phyloP scores from a whole-genome alignment of 2,797 vertebrate species.

The Lepilemur septentrionalis region DNA sequence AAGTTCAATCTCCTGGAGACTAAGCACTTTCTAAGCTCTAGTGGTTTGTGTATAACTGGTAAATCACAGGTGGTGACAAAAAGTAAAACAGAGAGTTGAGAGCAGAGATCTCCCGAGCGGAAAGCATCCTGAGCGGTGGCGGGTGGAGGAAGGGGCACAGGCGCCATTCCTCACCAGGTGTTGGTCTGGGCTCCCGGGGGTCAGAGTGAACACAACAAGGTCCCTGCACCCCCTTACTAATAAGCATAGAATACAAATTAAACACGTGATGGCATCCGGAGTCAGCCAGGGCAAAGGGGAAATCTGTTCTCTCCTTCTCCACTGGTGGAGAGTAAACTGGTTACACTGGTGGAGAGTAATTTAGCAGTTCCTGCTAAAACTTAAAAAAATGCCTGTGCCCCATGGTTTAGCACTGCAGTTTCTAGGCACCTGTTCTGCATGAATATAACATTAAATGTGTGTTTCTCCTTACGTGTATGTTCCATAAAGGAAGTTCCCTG shows the following conservation, averaged over 20 bases:
- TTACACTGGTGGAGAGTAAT: not conserved
- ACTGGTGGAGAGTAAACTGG: not conserved
- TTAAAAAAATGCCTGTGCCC: not conserved
- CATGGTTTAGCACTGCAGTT: not conserved
- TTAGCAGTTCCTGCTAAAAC: not conserved
- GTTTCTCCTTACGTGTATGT: not conserved
- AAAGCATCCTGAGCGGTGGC: too few relatives aligned
- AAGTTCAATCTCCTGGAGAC: not conserved
- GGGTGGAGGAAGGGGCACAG: not conserved
- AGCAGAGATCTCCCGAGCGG: not conserved
- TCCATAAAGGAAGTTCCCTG: not conserved
- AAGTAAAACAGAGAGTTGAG: not conserved
- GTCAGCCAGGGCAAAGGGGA: too few relatives aligned
- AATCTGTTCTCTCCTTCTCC: not conserved
- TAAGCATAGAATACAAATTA: not conserved
- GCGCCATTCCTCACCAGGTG: not conserved
- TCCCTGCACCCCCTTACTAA: not conserved
- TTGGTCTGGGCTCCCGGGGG: not conserved
- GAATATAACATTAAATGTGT: not conserved
- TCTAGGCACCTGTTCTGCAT: not conserved
- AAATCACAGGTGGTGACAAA: not conserved
- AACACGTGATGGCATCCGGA: not conserved
- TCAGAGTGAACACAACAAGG: not conserved
- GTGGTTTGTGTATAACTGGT: not conserved
- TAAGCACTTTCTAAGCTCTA: not conserved